phyloP scores from a whole-genome alignment of 2,888 invertebrate genomes.

The Idaea dimidiata region DNA sequence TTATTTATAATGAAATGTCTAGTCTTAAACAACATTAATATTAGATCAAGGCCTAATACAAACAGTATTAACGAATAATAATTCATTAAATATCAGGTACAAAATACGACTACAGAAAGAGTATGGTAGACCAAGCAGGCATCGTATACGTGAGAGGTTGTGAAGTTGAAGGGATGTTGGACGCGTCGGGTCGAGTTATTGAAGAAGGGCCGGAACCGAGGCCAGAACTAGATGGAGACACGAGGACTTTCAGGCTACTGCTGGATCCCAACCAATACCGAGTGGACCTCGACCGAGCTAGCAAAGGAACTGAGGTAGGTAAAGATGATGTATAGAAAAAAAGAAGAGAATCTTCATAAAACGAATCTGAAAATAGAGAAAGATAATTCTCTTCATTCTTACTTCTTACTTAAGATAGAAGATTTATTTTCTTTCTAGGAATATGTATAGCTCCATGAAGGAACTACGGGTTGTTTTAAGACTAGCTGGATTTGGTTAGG shows the following conservation, averaged over 20 bases:
- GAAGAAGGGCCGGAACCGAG: conserved; percentile 97
- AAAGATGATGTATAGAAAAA: too few species aligned
- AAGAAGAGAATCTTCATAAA: too few species aligned
- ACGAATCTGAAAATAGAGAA: too few species aligned
- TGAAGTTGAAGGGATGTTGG: conserved; percentile 99
- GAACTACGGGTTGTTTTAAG: too few species aligned
- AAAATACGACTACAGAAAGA: conserved; percentile 89
- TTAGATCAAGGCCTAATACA: not conserved
- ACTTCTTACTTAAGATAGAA: too few species aligned
- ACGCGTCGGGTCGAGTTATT: conserved; percentile 95
- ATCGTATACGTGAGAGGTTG: conserved; percentile 96
- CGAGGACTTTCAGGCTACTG: conserved; percentile 95
- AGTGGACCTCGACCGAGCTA: conserved; percentile 92
- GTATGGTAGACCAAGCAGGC: conserved; percentile 96
- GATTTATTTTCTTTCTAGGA: too few species aligned
- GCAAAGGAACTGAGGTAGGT: conserved; percentile 90
- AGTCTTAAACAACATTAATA: too few species aligned
- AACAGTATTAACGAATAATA: not conserved
- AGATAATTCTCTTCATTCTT: too few species aligned
- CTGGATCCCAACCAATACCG: conserved; percentile 98
- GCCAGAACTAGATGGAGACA: conserved; percentile 92
- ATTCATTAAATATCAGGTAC: conserved; percentile 74
- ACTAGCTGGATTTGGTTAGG: too few species aligned
- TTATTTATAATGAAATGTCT: too few species aligned
- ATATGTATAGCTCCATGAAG: too few species aligned